These are phyloP conservation scores for Tinea semifulvella DNA, from an alignment of 2,888 invertebrate species.

Conservation along the genomic window DNA sequence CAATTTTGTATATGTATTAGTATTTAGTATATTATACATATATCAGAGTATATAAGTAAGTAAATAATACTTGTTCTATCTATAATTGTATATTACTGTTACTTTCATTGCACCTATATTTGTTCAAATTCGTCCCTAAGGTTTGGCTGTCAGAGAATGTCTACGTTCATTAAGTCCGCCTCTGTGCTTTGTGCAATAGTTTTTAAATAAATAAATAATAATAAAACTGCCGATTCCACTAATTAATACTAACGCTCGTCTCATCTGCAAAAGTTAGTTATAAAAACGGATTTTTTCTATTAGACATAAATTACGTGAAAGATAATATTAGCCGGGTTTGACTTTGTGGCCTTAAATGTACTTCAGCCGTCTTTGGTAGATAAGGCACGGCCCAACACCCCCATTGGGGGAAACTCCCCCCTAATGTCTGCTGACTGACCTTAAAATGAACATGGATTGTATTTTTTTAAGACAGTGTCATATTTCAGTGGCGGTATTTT, in stretches of 20 bases:
- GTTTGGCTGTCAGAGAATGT: too few species aligned
- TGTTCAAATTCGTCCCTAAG: too few species aligned
- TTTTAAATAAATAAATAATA: too few species aligned
- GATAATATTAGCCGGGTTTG: slow-evolving; percentile 28
- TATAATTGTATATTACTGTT: too few species aligned
- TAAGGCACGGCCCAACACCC: slow-evolving; percentile 28
- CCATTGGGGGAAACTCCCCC: neutral
- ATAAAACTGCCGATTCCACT: neutral
- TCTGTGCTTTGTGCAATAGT: too few species aligned
- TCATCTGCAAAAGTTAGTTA: slow-evolving; percentile 7
- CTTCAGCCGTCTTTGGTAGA: slow-evolving; percentile 23
- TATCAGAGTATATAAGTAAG: too few species aligned
- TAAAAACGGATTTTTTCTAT: slow-evolving; percentile 8
- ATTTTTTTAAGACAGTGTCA: neutral
- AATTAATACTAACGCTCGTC: neutral
- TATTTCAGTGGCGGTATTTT: neutral
- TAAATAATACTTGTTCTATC: too few species aligned
- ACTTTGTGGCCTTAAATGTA: slow-evolving; percentile 26
- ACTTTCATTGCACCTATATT: too few species aligned
- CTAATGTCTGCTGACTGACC: slow-evolving; percentile 18
- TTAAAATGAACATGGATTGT: slow-evolving; percentile 13
- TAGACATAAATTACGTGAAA: slow-evolving; percentile 26
- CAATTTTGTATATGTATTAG: too few species aligned
- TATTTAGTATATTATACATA: too few species aligned
- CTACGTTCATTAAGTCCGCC: too few species aligned